Conservation (phyloP, 2,797 vertebrate species). For the Buphagus erythrorhynchus region DNA sequence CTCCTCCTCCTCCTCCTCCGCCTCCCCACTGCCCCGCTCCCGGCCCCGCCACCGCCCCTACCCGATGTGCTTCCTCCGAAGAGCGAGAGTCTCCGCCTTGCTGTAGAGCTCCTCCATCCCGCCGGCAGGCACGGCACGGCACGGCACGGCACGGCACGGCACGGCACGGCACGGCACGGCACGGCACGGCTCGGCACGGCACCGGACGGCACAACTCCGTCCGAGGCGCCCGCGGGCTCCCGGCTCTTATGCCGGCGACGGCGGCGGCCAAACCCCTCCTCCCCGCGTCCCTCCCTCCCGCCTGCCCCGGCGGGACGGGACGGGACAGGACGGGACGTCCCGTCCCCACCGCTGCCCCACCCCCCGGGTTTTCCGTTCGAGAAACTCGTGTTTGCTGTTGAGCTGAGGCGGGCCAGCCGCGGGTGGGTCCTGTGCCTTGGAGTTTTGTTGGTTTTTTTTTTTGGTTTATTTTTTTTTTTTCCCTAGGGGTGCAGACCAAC, state of each 20-base stretch:
- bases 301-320: neutral
- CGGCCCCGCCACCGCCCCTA: slow-evolving; percentile 23
- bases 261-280: neutral
- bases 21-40: neutral
- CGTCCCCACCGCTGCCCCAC: neutral
- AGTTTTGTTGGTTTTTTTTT: neutral
- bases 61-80: slow-evolving; percentile 91
- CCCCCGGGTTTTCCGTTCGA: neutral
- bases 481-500: neutral
- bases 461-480: neutral
- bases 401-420: neutral
- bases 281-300: neutral
- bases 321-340: neutral
- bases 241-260: slow-evolving; percentile 5
- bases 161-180: neutral
- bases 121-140: neutral
- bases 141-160: neutral
- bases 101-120: slow-evolving; percentile 79
- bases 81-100: slow-evolving; percentile 86
- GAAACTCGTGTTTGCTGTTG: neutral
- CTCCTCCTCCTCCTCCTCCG: neutral
- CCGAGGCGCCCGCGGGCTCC: neutral
- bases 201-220: neutral
- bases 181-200: neutral
- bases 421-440: neutral